phyloP scores from a whole-genome alignment of 2,888 invertebrate species.

The Caenorhabditis virilis region DNA sequence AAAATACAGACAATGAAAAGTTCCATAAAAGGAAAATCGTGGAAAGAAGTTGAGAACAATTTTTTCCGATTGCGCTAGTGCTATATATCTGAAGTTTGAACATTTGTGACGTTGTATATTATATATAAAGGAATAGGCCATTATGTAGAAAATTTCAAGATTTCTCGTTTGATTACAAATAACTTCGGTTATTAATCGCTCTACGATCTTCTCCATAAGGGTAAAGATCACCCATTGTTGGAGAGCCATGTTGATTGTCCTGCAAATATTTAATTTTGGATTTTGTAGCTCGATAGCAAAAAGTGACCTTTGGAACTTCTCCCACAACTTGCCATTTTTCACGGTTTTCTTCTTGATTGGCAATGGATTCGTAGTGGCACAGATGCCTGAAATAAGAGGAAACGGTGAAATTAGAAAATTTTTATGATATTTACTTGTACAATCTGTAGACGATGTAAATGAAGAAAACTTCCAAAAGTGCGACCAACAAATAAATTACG shows the following conservation, averaged over 20 bases:
- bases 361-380: slow-evolving; percentile 60
- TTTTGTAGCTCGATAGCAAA: slow-evolving; percentile 1
- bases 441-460: slow-evolving; percentile 66
- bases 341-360: slow-evolving; percentile 37
- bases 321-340: slow-evolving; percentile 50
- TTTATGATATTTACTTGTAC: slow-evolving; percentile 56
- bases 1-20: too few relatives aligned
- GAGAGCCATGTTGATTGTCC: slow-evolving; percentile 64
- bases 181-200: slow-evolving; percentile 8
- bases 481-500: slow-evolving; percentile 64
- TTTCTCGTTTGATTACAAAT: too few relatives aligned
- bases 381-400: slow-evolving; percentile 54
- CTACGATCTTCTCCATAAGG: slow-evolving; percentile 54
- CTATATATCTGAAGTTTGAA: too few relatives aligned
- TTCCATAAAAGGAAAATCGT: too few relatives aligned
- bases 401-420: background rate
- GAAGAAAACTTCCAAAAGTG: slow-evolving; percentile 65
- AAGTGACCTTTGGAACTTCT: slow-evolving; percentile 39
- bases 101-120: too few relatives aligned
- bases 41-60: too few relatives aligned
- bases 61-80: too few relatives aligned
- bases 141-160: too few relatives aligned
- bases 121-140: too few relatives aligned
- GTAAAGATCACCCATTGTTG: slow-evolving; percentile 61
- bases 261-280: too few relatives aligned